Percentiles rank a stretch among this genome's conserved stretches.
phyloP scores from a whole-genome alignment of 2,113 vertebrate species.

The Trochalopteron elliotii region DNA sequence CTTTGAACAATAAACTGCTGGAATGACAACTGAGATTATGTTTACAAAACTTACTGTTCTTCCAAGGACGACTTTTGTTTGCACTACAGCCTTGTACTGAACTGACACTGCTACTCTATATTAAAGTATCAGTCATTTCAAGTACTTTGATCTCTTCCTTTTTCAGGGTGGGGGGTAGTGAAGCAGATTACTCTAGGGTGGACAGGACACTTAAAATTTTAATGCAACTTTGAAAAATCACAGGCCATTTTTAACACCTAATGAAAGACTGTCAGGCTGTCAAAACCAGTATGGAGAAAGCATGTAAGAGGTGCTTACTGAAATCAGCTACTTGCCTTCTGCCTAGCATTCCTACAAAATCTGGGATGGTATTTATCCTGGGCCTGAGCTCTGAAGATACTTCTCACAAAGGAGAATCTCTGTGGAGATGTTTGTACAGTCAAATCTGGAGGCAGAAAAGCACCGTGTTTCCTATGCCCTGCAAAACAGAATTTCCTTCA shows the following conservation, averaged over 20 bases:
- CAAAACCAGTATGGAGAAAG: not conserved
- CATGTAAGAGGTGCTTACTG: not conserved
- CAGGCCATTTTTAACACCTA: not conserved
- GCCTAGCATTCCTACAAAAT: not conserved
- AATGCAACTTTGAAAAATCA: not conserved
- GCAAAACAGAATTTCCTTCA: not conserved
- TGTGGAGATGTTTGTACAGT: not conserved
- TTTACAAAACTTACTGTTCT: constrained; percentile 12
- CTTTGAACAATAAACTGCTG: not conserved
- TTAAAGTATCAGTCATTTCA: constrained; percentile 19
- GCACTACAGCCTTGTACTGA: constrained; percentile 7
- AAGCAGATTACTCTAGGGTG: not conserved
- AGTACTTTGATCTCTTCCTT: not conserved
- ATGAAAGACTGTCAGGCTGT: not conserved
- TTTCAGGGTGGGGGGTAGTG: not conserved
- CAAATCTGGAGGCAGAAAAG: not conserved
- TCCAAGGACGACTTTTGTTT: not conserved
- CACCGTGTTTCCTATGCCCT: not conserved
- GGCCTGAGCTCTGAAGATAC: not conserved
- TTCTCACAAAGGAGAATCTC: not conserved
- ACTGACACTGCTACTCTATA: not conserved
- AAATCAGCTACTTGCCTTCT: not conserved
- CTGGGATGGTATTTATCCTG: not conserved
- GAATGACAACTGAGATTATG: not conserved
- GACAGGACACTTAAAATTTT: not conserved